A percentile compares a stretch with the other conserved stretches of the same genome.
These are phyloP conservation scores for Poliocrania exsul DNA, from an alignment of 2,797 vertebrate species.

Conservation along the genomic window DNA sequence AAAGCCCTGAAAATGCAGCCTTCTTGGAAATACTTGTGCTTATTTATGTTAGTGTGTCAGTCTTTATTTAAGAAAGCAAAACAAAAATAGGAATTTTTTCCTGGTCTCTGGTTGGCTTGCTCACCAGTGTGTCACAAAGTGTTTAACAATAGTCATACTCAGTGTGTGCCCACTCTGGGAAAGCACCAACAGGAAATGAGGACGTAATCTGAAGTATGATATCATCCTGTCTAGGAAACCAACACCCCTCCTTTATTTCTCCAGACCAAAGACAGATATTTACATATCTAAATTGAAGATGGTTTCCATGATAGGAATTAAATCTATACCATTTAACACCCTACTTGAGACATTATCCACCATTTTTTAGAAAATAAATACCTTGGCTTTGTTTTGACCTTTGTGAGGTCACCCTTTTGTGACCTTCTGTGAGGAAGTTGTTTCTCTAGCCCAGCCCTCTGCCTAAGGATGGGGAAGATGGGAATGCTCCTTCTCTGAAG, in stretches of 20 bases:
- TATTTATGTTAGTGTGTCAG: not conserved
- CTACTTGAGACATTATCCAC: not conserved
- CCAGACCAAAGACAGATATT: not conserved
- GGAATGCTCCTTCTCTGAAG: not conserved
- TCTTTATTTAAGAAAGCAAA: not conserved
- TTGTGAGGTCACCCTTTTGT: not conserved
- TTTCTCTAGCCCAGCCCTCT: not conserved
- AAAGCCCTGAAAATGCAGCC: not conserved
- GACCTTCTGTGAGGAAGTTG: not conserved
- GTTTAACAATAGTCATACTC: not conserved
- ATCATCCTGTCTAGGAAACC: not conserved
- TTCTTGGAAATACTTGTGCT: constrained; percentile 22
- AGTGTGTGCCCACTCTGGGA: not conserved
- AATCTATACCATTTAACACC: not conserved
- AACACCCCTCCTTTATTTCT: not conserved
- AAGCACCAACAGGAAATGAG: not conserved
- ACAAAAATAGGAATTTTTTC: not conserved
- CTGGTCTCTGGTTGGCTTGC: not conserved
- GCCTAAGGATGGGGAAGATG: accelerated
- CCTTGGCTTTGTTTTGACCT: not conserved
- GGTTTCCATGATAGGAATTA: not conserved
- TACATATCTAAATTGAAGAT: not conserved
- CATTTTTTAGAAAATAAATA: not conserved
- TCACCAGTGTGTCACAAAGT: accelerated
- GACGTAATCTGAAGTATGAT: not conserved